phyloP scores from a whole-genome alignment of 2,113 vertebrate genomes.

The Vimba vimba region DNA sequence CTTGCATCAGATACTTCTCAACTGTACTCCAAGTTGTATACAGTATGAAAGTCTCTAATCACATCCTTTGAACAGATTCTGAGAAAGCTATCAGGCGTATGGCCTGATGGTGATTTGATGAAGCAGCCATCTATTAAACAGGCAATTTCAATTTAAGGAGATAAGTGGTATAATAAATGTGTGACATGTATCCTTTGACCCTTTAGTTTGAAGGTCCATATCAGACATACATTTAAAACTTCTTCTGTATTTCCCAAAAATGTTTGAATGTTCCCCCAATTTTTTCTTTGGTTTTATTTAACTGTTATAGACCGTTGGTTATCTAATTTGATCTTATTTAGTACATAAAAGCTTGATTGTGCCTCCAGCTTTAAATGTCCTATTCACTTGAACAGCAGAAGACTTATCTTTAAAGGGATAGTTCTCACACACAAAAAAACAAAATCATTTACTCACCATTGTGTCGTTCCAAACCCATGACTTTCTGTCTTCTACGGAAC shows the following conservation, averaged over 20 bases:
- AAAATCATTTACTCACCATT: not conserved
- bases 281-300: not conserved
- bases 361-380: not conserved
- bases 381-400: not conserved
- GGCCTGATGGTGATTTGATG: not conserved
- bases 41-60: not conserved
- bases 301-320: not conserved
- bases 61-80: not conserved
- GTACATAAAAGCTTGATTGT: not conserved
- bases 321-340: not conserved
- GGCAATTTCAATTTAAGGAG: not conserved
- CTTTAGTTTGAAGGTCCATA: not conserved
- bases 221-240: not conserved
- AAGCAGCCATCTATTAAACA: not conserved
- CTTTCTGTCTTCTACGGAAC: not conserved
- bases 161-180: not conserved
- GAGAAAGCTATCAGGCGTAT: not conserved
- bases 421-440: not conserved
- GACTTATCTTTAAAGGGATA: not conserved
- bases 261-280: not conserved
- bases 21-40: not conserved
- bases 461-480: not conserved
- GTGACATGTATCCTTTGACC: constrained; percentile 27
- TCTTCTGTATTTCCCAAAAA: not conserved
- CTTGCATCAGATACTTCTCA: not conserved